Conservation (phyloP, 2,888 invertebrate species). For the Allolobophora icterica region DNA sequence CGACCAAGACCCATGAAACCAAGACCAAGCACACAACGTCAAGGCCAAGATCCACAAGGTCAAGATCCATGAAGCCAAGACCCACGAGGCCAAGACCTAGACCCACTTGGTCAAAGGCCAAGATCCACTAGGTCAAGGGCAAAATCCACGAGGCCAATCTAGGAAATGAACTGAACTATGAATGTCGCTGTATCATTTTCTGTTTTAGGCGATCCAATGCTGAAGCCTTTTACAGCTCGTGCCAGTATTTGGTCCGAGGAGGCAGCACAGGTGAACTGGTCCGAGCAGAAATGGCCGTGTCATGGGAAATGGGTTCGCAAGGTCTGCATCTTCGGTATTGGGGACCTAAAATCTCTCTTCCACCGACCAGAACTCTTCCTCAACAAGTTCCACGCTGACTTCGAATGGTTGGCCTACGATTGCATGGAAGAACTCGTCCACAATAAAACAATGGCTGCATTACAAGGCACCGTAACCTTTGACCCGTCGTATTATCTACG, state of each 20-base stretch:
- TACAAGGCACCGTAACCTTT: neutral
- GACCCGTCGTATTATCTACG: neutral
- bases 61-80: too few relatives aligned
- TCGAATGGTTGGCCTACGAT: constrained; percentile 43
- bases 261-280: constrained; percentile 36
- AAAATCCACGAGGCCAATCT: too few relatives aligned
- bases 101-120: neutral
- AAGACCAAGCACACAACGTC: neutral
- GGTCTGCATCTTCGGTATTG: constrained; percentile 58
- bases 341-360: constrained; percentile 52
- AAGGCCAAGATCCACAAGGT: neutral
- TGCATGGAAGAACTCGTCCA: constrained; percentile 46
- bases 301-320: constrained; percentile 42
- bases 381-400: constrained; percentile 55
- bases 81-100: too few relatives aligned
- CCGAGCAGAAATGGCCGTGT: neutral
- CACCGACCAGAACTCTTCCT: constrained; percentile 55
- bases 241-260: constrained; percentile 40
- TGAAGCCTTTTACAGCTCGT: constrained; percentile 42
- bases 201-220: neutral
- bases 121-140: too few relatives aligned
- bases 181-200: neutral
- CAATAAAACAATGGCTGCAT: constrained; percentile 36
- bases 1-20: neutral
- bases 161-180: neutral